Percentiles rank a stretch among this genome's conserved stretches.
These are phyloP conservation scores for Trachythela sp. DNA, from an alignment of 64 coral and sea anemone genomes.

Conservation along the genomic window DNA sequence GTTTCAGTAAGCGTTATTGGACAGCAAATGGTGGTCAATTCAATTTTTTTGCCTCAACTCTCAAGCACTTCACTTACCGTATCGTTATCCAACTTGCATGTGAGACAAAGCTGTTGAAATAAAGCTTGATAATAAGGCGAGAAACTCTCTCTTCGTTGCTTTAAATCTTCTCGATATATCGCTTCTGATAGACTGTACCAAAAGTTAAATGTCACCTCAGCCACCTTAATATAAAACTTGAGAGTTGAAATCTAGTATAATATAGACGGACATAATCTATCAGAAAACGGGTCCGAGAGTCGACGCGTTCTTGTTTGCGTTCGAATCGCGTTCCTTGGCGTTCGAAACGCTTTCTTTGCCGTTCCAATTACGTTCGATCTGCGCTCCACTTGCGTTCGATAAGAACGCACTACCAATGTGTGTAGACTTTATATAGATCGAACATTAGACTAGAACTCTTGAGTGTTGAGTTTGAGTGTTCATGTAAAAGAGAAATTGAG, in stretches of 20 bases:
- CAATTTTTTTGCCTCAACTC: no score
- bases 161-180: background rate
- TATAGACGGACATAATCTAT: background rate
- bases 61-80: background rate
- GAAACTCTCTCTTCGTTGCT: background rate
- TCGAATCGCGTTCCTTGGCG: no score
- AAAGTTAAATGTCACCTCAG: conserved; percentile 97
- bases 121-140: background rate
- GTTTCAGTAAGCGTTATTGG: background rate
- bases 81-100: background rate
- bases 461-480: background rate
- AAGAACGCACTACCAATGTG: no score
- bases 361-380: no score
- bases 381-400: no score
- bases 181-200: conserved; percentile 38
- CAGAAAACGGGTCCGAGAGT: no score
- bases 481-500: no score
- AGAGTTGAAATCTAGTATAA: background rate
- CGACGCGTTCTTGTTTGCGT: no score
- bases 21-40: no score
- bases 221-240: conserved; percentile 53
- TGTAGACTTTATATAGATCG: no score
- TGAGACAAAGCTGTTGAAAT: background rate
- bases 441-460: no score
- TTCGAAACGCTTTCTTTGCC: no score